Evolutionary conservation across 2,888 invertebrate species (phyloP), one percentile per base, ranked within the genome.

Genomic region (Onchidella celtica): DNA sequence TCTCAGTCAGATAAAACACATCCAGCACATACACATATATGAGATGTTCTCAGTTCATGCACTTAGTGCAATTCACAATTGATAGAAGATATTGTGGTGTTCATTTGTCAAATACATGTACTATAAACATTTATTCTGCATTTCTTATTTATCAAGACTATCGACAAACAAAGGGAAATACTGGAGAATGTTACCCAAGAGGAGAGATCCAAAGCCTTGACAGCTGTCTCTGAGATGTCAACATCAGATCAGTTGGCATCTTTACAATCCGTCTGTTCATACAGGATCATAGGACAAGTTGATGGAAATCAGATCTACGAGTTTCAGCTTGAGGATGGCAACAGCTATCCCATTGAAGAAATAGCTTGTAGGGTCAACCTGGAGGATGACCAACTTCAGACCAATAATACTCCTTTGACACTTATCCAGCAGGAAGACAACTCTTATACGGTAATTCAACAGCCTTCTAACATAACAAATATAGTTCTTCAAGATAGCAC

Each of bases 251-350:
- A 40, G 3, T 27, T 75, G 4, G 4, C 59, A n/a, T 59, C 17
- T 21, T 66, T 81, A 9, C 75, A 66, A 32, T 34, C 68, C 36
- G 75, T 68, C 11, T 81, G 47, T 24, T 75, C 75, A 27, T 81
- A 61, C 61, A 68, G 32, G 47, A 38, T 81, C 61, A 69, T 81
- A 55, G 66, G 40, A 27, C 40, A 65, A 3, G 59, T 17, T n/a
- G 65, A 73, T 21, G 40, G 59, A 4, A 68, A 34, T 55, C 74
- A 81, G 36, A 57, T 81, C 38, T 75, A 65, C 59, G 81, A 81
- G 57, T 17, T 81, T 21, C 59, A 81, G 66, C 24, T 81, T 32
- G 81, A 81, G 61, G 69, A 75, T 47, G 66, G 73, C 0, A 57
- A 21, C 36, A 57, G 34, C 47, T 40, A 75, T 59, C 81, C 74